Evolutionary conservation across 2,113 vertebrate species (phyloP).

Genomic region (Sterrhoptilus dennistouni): DNA sequence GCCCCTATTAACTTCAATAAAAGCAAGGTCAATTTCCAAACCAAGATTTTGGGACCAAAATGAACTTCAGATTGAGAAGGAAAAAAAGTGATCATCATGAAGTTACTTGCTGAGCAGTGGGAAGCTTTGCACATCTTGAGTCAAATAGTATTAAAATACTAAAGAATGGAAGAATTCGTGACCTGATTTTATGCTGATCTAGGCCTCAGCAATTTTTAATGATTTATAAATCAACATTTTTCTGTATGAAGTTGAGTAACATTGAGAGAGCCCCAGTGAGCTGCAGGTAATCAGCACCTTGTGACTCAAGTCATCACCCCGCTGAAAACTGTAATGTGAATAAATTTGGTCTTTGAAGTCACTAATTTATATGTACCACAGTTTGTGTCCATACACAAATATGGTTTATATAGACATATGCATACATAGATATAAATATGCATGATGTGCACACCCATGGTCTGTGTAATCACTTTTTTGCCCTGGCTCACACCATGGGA

Average conservation of each 20-base stretch:
- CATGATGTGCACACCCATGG: not conserved
- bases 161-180: not conserved
- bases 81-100: not conserved
- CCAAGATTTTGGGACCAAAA: not conserved
- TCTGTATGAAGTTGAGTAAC: not conserved
- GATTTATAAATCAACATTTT: not conserved
- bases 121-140: not conserved
- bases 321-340: not conserved
- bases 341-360: not conserved
- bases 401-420: rapidly evolving
- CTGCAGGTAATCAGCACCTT: not conserved
- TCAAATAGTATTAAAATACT: not conserved
- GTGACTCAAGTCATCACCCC: not conserved
- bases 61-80: not conserved
- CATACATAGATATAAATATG: not conserved
- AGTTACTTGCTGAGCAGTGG: not conserved
- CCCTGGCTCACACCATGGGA: not conserved
- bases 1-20: not conserved
- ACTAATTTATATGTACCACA: not conserved
- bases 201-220: not conserved
- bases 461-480: not conserved
- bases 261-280: not conserved
- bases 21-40: not conserved
- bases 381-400: not conserved
- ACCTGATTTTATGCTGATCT: not conserved